These are phyloP conservation scores for Pollimyrus isidori DNA, from an alignment of 2,113 vertebrate genomes.

Conservation along the genomic window DNA sequence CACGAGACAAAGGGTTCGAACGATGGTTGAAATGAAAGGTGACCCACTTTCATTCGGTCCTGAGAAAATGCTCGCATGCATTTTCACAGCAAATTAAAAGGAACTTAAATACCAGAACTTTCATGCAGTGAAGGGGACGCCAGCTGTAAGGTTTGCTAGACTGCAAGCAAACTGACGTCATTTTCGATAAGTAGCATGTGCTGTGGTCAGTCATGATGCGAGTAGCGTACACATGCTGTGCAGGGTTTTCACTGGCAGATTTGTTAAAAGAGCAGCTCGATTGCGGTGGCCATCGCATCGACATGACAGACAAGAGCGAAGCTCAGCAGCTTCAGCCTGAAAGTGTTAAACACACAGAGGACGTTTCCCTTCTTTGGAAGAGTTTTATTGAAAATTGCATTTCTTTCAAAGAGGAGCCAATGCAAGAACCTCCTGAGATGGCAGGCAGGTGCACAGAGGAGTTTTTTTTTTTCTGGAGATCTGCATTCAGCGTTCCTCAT, in stretches of 20 bases:
- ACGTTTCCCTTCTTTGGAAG: constrained; percentile 14
- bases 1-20: neutral
- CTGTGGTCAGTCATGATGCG: neutral
- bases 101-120: neutral
- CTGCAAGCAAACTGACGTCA: neutral
- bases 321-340: neutral
- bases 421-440: constrained; percentile 47
- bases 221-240: neutral
- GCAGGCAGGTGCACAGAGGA: constrained; percentile 21
- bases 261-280: neutral
- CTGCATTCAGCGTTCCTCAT: constrained; percentile 1
- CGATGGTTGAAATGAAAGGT: neutral
- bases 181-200: neutral
- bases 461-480: neutral
- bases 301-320: neutral
- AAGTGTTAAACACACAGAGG: neutral
- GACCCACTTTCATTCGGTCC: neutral
- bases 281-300: neutral
- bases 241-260: neutral
- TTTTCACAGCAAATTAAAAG: neutral
- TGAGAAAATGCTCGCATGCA: neutral
- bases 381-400: constrained; percentile 48
- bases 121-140: neutral
- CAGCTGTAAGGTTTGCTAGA: neutral
- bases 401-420: constrained; percentile 32